Conservation (phyloP, 2,797 vertebrate species). For the Vespertilio murinus region DNA sequence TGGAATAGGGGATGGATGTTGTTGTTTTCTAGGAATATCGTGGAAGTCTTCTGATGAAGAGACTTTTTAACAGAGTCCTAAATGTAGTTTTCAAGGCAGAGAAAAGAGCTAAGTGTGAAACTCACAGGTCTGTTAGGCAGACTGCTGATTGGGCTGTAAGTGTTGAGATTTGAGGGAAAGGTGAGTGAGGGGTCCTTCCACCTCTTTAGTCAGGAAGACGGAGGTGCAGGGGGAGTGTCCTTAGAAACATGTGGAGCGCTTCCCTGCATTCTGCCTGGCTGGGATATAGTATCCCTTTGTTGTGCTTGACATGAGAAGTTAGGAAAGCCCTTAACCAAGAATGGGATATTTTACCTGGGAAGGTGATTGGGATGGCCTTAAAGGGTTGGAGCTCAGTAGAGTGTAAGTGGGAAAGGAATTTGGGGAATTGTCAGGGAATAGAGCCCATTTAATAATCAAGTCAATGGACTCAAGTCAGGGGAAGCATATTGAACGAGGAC, state of each 20-base stretch:
- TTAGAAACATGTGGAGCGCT: not conserved
- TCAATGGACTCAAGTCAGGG: not conserved
- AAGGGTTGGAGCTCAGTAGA: not conserved
- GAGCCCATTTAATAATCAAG: not conserved
- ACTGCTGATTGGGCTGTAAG: not conserved
- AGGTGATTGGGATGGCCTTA: not conserved
- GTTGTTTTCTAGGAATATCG: not conserved
- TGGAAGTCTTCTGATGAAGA: not conserved
- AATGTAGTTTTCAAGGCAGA: constrained; percentile 11
- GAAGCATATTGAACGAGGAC: not conserved
- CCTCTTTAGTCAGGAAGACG: not conserved
- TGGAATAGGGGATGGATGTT: not conserved
- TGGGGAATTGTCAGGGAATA: not conserved
- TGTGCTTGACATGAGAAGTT: not conserved
- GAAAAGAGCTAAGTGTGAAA: not conserved
- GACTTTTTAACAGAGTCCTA: not conserved
- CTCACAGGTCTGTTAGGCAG: not conserved
- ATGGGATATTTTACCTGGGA: not conserved
- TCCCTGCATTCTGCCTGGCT: not conserved
- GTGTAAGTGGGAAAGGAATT: not conserved
- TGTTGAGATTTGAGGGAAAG: not conserved
- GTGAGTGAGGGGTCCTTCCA: not conserved
- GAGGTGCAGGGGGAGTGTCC: not conserved
- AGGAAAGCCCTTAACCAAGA: not conserved
- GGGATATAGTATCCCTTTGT: not conserved